phyloP scores from a whole-genome alignment of 2,888 invertebrate genomes.

The Rhorus exstirpatorius region DNA sequence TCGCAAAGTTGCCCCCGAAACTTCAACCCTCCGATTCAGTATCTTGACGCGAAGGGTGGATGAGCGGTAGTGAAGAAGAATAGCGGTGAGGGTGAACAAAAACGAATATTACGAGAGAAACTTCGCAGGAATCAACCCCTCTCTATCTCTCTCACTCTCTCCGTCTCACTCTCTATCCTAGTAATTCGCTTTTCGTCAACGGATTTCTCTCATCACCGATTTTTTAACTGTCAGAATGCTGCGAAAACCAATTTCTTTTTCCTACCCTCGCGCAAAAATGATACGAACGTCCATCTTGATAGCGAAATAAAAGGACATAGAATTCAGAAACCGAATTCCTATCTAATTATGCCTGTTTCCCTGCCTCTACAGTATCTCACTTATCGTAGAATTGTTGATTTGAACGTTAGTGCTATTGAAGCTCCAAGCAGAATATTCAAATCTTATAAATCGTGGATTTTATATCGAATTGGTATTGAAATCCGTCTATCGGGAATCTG shows the following conservation, averaged over 20 bases:
- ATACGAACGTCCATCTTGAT: background rate
- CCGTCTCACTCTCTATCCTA: conserved; percentile 11
- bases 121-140: conserved; percentile 9
- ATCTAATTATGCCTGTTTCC: background rate
- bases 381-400: too few relatives aligned
- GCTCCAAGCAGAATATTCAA: too few relatives aligned
- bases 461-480: too few relatives aligned
- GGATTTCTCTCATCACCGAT: conserved; percentile 14
- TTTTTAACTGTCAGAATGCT: conserved; percentile 9
- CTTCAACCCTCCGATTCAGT: conserved; percentile 43
- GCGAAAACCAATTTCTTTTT: conserved; percentile 1
- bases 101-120: conserved; percentile 29
- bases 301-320: background rate
- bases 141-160: too few relatives aligned
- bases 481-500: too few relatives aligned
- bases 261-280: background rate
- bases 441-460: too few relatives aligned
- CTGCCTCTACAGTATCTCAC: too few relatives aligned
- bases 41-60: conserved; percentile 46
- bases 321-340: background rate
- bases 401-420: too few relatives aligned
- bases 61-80: conserved; percentile 26
- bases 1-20: conserved; percentile 58
- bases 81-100: conserved; percentile 15
- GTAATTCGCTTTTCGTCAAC: conserved; percentile 47